Base-by-base conservation (phyloP, 2,797 vertebrate genomes). In the Trachops cirrhosus region DNA sequence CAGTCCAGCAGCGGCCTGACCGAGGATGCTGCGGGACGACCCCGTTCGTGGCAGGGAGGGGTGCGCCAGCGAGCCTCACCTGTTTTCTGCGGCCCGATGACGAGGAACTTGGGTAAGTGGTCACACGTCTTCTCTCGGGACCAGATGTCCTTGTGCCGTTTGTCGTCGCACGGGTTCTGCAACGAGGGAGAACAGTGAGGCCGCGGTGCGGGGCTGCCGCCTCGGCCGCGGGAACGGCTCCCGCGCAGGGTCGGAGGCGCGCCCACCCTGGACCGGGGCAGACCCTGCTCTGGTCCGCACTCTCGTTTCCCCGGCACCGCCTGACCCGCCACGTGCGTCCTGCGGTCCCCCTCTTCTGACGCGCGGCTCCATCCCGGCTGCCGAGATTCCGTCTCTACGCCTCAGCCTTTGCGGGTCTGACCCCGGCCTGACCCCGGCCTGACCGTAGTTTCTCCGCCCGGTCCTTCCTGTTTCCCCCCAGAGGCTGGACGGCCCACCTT, bases 51-150 rank as follows among this genome's bases (percentile, higher is more conserved):
- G 4, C 8, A 22, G 21, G 6, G 2, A 12, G 10, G 29, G 32
- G 15, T 3, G 15, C 3, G 15, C 9, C 24, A 11, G 9, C 5
- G 10, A 29, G 87, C 89, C 98, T 98, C 97, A 99, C 99, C 99
- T 98, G 99, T 99, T 98, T 99, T 99, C 98, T 99, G 99, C 62
- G 99, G 99, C 93, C 99, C 99, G 91, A 99, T 98, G 91, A 99
- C 99, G 97, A 99, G 99, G 98, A 99, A 99, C 96, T 99, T 99
- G 95, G 99, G 99, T 91, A 99, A 98, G 93, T 99, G 99, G 96
- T 99, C 99, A 12, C 99, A 99, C 0, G 99, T 99, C 98, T 99
- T 99, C 97, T 99, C 99, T 98, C 99, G 99, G 94, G 99, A 99
- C 99, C 99, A 99, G 97, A 99, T 99, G 97, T 99, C 99, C 98